Evolutionary conservation across 2,113 vertebrate species (phyloP), one percentile per base, ranked within the genome.

Genomic region (Sinocyclocheilus rhinocerous): DNA sequence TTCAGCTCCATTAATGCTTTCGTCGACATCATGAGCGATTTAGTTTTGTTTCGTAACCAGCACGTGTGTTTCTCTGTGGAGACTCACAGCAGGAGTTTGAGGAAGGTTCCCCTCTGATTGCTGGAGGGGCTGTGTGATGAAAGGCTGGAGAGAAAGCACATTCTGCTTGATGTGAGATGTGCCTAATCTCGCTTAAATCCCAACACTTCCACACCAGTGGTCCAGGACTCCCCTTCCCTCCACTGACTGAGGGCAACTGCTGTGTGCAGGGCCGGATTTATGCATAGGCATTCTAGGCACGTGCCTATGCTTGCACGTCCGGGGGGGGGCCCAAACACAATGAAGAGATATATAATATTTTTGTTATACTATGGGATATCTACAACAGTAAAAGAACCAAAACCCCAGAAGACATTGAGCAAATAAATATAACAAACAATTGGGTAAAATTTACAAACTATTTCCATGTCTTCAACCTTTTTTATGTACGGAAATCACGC

Each of bases 161-260:
- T 84, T 84, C 69, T 84, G 69, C 29, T 84, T 84, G 20, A 73
- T 73, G 12, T 80, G 12, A 70, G 39, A 63, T 36, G 1, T 48
- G 22, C 20, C 45, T 57, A 72, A 83, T 73, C 67, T 73, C n/a
- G 3, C 4, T 78, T 78, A 48, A 16, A 59, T 76, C 75, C 72
- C 22, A 50, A 76, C 73, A 50, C n/a, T 15, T 50, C 12, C 42
- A 26, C 22, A 12, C 4, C 8, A 45, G 15, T 0, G 8, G 33
- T 45, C 22, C 3, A 24, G 78, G 33, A 22, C 48, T 65, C 20
- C 36, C 39, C 39, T 39, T 61, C 10, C 4, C 10, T 57, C 26
- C 45, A 24, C 10, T 4, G 22, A 61, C 33, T 18, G 29, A 80
- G 55, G 33, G 10, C 0, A 78, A 55, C 48, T 59, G 70, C 72